Conservation (phyloP, 2,113 vertebrate species). For the Chaetops frenatus region DNA sequence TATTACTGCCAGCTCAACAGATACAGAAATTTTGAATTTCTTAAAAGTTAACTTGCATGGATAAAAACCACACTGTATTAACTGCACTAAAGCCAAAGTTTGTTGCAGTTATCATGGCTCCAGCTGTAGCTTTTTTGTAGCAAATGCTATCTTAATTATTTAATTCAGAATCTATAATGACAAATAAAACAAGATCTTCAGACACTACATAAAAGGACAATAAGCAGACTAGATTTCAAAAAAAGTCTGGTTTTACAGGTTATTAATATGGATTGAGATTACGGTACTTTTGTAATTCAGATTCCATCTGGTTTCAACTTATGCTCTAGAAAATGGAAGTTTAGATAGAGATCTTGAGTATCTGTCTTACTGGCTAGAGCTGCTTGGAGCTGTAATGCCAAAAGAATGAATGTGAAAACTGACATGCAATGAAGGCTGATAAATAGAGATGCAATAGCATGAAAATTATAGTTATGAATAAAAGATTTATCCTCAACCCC, state of each 20-base stretch:
- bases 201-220: neutral
- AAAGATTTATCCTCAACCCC: slow-evolving; percentile 22
- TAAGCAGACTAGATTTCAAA: neutral
- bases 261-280: neutral
- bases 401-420: slow-evolving; percentile 32
- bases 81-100: neutral
- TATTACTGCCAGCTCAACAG: neutral
- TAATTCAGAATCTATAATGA: neutral
- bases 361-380: neutral
- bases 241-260: neutral
- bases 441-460: slow-evolving; percentile 39
- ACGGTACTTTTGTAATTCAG: neutral
- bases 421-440: slow-evolving; percentile 38
- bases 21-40: neutral
- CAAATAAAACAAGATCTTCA: slow-evolving; percentile 19
- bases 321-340: slow-evolving; percentile 2
- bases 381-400: neutral
- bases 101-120: neutral
- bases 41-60: neutral
- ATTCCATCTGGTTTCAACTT: slow-evolving; percentile 16
- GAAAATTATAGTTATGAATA: slow-evolving; percentile 55
- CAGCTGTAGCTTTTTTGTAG: neutral
- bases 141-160: neutral
- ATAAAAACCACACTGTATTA: neutral
- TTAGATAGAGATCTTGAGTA: neutral